These are phyloP conservation scores for Galeruca laticollis DNA, from an alignment of 2,888 invertebrate genomes.

Conservation along the genomic window DNA sequence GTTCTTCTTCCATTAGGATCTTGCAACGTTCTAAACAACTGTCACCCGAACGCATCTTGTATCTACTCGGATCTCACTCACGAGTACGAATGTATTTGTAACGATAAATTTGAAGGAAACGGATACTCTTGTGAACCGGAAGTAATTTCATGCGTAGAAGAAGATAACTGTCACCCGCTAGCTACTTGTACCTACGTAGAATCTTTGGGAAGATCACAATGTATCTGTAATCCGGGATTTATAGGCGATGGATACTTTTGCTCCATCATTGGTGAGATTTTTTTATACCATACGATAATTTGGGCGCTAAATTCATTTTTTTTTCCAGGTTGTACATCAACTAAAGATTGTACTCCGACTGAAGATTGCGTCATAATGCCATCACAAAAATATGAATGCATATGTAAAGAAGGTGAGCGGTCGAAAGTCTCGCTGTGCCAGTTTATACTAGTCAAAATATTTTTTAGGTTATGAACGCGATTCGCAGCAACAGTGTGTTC, in stretches of 20 bases:
- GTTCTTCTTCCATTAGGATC: not conserved
- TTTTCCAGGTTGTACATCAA: conserved; percentile 71
- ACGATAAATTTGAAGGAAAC: conserved; percentile 87
- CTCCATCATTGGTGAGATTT: conserved; percentile 70
- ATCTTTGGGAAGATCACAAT: conserved; percentile 74
- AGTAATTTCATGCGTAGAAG: conserved; percentile 69
- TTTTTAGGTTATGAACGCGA: conserved; percentile 76
- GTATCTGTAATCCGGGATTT: conserved; percentile 85
- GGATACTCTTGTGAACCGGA: conserved; percentile 79
- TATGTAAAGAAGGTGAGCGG: conserved; percentile 73
- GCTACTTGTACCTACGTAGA: conserved; percentile 82
- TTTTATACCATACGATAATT: conserved; percentile 21
- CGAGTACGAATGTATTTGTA: conserved; percentile 80
- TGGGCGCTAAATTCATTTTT: conserved; percentile 9
- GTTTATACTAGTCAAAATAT: not conserved
- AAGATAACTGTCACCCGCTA: conserved; percentile 78
- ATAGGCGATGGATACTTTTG: conserved; percentile 87
- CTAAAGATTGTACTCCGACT: conserved; percentile 77
- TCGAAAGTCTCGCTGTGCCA: not conserved
- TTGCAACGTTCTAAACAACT: conserved; percentile 82
- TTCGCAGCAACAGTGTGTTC: conserved; percentile 73
- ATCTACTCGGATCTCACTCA: conserved; percentile 71
- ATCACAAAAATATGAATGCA: conserved; percentile 77
- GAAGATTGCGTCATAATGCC: conserved; percentile 78
- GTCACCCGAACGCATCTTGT: conserved; percentile 87